A percentile compares a stretch with the other conserved stretches of the same genome.
phyloP scores from a whole-genome alignment of 2,113 vertebrate genomes.

The Myxocyprinus asiaticus region DNA sequence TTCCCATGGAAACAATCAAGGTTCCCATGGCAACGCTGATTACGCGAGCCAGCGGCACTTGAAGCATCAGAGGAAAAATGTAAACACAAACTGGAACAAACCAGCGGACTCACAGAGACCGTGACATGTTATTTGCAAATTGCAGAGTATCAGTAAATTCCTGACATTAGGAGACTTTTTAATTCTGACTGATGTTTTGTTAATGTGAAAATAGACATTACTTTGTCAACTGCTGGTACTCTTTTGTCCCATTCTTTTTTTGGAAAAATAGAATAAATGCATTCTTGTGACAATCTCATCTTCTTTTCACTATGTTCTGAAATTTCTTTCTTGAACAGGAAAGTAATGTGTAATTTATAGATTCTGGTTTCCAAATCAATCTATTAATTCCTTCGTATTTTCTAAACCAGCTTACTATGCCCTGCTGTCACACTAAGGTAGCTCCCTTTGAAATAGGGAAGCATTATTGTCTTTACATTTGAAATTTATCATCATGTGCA shows the following conservation, averaged over 20 bases:
- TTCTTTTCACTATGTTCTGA: no score
- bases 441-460: slow-evolving; percentile 2
- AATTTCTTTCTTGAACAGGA: no score
- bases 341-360: not conserved
- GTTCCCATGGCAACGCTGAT: no score
- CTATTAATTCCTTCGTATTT: not conserved
- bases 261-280: not conserved
- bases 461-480: no score
- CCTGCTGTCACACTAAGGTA: not conserved
- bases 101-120: no score
- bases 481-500: not conserved
- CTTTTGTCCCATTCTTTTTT: not conserved
- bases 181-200: not conserved
- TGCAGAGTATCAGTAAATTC: not conserved
- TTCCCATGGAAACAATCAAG: no score
- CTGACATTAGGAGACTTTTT: not conserved
- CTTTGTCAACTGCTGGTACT: not conserved
- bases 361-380: not conserved
- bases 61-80: no score
- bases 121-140: not conserved
- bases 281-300: no score
- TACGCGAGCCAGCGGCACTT: no score
- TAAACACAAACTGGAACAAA: no score
- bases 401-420: not conserved
- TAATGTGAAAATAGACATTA: slow-evolving; percentile 1